These are phyloP conservation scores for Monomorium pharaonis DNA, from an alignment of 1,140 invertebrate species.

Conservation along the genomic window DNA sequence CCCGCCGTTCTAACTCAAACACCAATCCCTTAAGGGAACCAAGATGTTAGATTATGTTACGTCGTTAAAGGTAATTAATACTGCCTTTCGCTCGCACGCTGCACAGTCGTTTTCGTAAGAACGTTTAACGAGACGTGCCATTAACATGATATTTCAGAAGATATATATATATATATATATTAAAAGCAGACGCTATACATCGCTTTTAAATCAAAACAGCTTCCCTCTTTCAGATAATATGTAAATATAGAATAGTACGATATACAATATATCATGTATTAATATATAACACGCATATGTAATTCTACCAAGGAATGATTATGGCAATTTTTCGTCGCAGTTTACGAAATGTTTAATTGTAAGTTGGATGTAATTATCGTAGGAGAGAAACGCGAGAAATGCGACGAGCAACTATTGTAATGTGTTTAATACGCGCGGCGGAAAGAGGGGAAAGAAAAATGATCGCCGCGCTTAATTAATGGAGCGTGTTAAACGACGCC, in stretches of 20 bases:
- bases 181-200: neutral
- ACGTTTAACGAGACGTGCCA: constrained; percentile 20
- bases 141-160: neutral
- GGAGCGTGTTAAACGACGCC: constrained; percentile 30
- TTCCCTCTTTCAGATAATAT: too few relatives aligned
- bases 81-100: constrained; percentile 33
- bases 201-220: neutral
- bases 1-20: constrained; percentile 62
- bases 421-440: neutral
- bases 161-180: neutral
- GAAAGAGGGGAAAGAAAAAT: constrained; percentile 7
- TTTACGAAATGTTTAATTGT: neutral
- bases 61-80: constrained; percentile 66
- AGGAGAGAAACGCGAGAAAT: neutral
- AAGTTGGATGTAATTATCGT: neutral
- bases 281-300: neutral
- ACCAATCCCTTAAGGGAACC: constrained; percentile 45
- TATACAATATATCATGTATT: neutral
- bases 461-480: constrained; percentile 43
- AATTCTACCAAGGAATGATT: neutral
- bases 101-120: constrained; percentile 9
- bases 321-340: neutral
- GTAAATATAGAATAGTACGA: too few relatives aligned
- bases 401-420: neutral
- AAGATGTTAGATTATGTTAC: constrained; percentile 65